These are phyloP conservation scores for Porites cylindrica DNA, from an alignment of 92 coral and sea anemone genomes.

Conservation along the genomic window DNA sequence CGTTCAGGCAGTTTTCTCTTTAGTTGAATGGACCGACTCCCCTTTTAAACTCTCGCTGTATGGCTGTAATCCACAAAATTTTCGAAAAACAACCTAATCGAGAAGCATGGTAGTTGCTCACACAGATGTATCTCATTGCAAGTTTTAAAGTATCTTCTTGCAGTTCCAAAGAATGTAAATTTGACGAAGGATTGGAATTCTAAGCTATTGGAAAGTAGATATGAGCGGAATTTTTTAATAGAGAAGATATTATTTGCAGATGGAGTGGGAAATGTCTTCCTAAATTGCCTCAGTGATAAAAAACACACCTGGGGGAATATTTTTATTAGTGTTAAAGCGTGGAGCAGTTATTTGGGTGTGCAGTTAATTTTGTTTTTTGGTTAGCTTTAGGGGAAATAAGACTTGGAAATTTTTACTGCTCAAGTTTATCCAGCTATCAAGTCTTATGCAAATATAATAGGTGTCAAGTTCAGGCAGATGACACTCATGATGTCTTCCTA, in stretches of 20 bases:
- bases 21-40: neutral
- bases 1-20: neutral
- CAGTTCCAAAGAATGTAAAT: constrained; percentile 21
- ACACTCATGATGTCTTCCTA: neutral
- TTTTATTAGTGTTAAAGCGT: neutral
- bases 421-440: neutral
- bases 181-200: constrained; percentile 34
- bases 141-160: constrained; percentile 11
- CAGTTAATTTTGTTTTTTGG: neutral
- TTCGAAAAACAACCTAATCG: neutral
- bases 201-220: constrained; percentile 14
- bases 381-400: neutral
- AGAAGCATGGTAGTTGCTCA: constrained; percentile 1
- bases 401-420: neutral
- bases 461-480: constrained; percentile 36
- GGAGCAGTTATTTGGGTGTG: neutral
- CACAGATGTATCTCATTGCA: neutral
- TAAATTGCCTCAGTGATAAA: neutral
- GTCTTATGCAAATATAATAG: neutral
- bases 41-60: neutral
- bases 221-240: constrained; percentile 24
- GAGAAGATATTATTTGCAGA: constrained; percentile 33
- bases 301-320: neutral
- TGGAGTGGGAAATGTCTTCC: neutral
- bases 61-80: too few species aligned